Conservation (phyloP, 2,113 vertebrate species). For the Catharus minimus region DNA sequence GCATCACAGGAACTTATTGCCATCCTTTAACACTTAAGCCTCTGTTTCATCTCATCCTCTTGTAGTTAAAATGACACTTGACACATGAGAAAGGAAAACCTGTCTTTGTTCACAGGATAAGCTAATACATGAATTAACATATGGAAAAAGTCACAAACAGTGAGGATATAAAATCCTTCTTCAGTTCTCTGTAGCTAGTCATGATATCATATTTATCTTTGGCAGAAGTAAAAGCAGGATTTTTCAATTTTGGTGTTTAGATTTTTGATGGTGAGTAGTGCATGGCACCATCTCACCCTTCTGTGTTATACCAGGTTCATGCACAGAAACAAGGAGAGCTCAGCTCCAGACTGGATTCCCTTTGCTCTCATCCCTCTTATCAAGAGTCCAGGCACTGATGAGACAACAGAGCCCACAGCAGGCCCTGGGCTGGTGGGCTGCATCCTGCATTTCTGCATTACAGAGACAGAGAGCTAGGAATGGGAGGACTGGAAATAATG, state of each 20-base stretch:
- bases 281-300: background rate
- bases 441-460: background rate
- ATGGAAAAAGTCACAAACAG: background rate
- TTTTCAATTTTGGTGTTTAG: rapidly evolving
- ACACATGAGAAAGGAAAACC: background rate
- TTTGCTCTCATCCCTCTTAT: background rate
- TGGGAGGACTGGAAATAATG: background rate
- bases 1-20: background rate
- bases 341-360: rapidly evolving
- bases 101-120: background rate
- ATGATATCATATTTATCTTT: background rate
- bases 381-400: background rate
- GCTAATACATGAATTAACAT: background rate
- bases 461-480: background rate
- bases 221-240: background rate
- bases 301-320: rapidly evolving
- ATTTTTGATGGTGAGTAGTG: background rate
- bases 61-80: background rate
- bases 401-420: background rate
- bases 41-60: background rate
- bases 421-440: background rate
- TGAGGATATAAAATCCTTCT: rapidly evolving
- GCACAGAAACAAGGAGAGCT: background rate
- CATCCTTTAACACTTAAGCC: background rate
- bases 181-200: background rate